Conservation (phyloP, 1,140 invertebrate species). For the Aplysia californica region DNA sequence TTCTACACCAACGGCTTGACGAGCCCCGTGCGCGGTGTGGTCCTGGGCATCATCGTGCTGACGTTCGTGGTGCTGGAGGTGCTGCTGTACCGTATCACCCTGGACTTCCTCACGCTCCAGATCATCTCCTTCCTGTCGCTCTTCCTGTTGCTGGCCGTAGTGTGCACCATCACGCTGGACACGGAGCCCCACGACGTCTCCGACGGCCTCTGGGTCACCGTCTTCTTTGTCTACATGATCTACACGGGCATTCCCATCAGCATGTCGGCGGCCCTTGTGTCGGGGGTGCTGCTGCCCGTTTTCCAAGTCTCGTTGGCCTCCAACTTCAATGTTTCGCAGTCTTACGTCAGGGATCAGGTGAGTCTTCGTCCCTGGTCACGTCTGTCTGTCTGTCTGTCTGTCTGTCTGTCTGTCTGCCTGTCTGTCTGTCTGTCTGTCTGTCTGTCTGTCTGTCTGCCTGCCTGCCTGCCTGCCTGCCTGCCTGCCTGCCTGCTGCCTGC, state of each 20-base stretch:
- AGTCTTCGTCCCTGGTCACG: no score
- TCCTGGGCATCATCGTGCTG: constrained; percentile 3
- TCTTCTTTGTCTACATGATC: constrained; percentile 26
- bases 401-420: no score
- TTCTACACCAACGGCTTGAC: neutral
- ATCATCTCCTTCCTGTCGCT: neutral
- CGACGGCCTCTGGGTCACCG: constrained; percentile 14
- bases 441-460: no score
- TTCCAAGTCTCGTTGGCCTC: neutral
- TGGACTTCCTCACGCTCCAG: neutral
- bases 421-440: no score
- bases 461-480: no score
- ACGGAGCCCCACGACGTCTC: neutral
- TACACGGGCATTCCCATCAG: constrained; percentile 16
- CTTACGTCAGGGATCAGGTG: neutral
- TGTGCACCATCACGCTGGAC: constrained; percentile 14
- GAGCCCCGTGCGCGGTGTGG: neutral
- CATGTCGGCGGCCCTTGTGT: neutral
- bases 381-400: no score
- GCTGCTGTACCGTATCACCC: neutral
- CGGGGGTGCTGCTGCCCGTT: neutral
- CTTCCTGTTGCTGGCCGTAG: constrained; percentile 1
- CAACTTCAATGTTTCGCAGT: neutral
- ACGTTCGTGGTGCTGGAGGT: constrained; percentile 1
- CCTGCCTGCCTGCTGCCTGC: no score